Evolutionary conservation across 1,140 invertebrate genomes (phyloP), one percentile per base, ranked within the genome.

Genomic region (Drosophila tsacasi): DNA sequence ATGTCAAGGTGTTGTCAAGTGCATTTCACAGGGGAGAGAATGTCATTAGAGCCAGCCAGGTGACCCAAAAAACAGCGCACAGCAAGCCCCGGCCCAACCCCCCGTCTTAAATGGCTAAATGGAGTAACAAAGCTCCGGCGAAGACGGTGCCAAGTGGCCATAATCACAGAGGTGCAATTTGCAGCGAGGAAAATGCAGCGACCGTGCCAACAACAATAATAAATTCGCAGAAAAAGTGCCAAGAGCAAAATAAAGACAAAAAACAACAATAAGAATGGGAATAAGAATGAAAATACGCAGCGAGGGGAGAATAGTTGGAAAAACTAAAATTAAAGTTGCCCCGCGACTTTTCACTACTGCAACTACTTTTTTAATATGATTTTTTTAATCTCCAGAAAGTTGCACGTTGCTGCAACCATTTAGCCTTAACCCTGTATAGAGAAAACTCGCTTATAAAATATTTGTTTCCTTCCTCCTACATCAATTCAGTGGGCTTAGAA

Each of bases 1-100:
- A 74, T 90, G 85, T 85, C 81, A 90, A 87, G 83, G 83, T 87
- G 83, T 86, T 85, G 83, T 87, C 83, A 87, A 90, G 85, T 85
- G 75, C 81, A 89, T 79, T 79, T 90, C 71, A 49, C 71, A 52
- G 76, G 65, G 64, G 37, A 57, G 52, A 23, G 61, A 81, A 72
- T 79, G 78, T 81, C 84, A 81, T 86, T 87, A 83, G 63, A 74
- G 64, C 30, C 58, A 44, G 61, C 64, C 46, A 71, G 71, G 66
- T 57, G 27, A 57, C 63, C 50, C 40, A 37, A 57, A 55, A 76
- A 37, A 46, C 42, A 62, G 5, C 15, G 40, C 19, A 25, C 30
- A 35, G 21, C 35, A 46, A 37, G 5, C 0, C 12, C 19, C 47
- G 27, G 6, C 6, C 17, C 40, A 17, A 13, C 13, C 30, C 27